Evolutionary conservation across 1,140 invertebrate genomes (phyloP).

Genomic region (Elymnias hypermnestra): DNA sequence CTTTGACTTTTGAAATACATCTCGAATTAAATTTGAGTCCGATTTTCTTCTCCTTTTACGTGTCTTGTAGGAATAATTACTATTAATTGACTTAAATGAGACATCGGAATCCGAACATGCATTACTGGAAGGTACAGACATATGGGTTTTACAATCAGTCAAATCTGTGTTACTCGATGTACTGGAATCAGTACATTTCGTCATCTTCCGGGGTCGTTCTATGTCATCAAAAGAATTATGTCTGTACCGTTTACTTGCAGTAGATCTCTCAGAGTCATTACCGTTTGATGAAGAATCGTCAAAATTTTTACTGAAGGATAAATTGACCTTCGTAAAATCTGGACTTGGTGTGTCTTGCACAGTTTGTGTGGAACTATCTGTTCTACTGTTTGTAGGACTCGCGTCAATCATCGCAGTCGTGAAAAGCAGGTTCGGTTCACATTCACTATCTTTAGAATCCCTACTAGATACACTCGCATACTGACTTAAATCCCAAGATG

Average conservation of each 20-base stretch:
- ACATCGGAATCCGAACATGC: constrained; percentile 53
- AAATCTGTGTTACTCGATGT: constrained; percentile 39
- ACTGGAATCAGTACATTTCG: constrained; percentile 41
- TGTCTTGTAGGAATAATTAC: constrained; percentile 54
- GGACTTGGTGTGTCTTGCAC: constrained; percentile 30
- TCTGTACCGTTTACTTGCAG: constrained; percentile 44
- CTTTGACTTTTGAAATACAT: constrained; percentile 44
- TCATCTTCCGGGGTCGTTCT: constrained; percentile 47
- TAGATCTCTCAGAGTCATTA: constrained; percentile 29
- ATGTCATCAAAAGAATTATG: constrained; percentile 41
- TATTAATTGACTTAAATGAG: constrained; percentile 62
- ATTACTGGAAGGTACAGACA: constrained; percentile 27
- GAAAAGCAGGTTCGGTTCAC: constrained; percentile 43
- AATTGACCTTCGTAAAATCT: constrained; percentile 34
- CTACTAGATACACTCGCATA: constrained; percentile 28
- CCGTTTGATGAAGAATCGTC: constrained; percentile 39
- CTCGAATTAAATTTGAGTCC: constrained; percentile 53
- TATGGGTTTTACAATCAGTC: constrained; percentile 27
- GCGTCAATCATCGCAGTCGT: constrained; percentile 44
- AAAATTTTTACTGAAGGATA: constrained; percentile 46
- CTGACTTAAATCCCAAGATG: constrained; percentile 50
- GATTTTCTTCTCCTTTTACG: constrained; percentile 54
- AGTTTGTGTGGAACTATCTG: constrained; percentile 46
- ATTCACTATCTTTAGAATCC: constrained; percentile 34
- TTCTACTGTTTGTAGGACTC: constrained; percentile 28